phyloP scores from a whole-genome alignment of 2,113 vertebrate species.

The Labeo catla region DNA sequence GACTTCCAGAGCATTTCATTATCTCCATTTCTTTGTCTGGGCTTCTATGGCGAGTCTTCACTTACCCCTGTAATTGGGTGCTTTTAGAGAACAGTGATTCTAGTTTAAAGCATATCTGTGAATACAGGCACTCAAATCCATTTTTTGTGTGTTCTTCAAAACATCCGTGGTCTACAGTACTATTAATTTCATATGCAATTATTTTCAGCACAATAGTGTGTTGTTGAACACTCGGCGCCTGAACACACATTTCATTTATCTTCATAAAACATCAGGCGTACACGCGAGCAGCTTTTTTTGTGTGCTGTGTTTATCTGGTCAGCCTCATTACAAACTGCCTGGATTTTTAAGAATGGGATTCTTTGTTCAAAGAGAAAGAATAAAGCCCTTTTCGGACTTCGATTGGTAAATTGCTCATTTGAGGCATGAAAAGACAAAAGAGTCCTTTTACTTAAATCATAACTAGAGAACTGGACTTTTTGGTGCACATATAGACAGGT shows the following conservation, averaged over 20 bases:
- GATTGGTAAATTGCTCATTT: constrained; percentile 56
- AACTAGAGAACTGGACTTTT: constrained; percentile 58
- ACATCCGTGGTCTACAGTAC: not conserved
- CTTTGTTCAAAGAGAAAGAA: constrained; percentile 58
- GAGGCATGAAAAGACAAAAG: constrained; percentile 50
- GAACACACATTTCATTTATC: constrained; percentile 30
- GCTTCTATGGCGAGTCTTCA: constrained; percentile 7
- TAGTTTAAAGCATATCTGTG: constrained; percentile 17
- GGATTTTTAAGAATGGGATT: constrained; percentile 49
- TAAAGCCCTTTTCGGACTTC: constrained; percentile 50
- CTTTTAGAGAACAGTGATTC: constrained; percentile 29
- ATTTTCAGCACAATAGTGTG: constrained; percentile 35
- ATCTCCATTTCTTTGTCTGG: constrained; percentile 13
- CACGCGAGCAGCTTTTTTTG: constrained; percentile 46
- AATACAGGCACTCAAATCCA: constrained; percentile 9
- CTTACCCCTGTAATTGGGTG: constrained; percentile 20
- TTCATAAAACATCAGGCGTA: constrained; percentile 45
- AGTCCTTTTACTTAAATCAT: constrained; percentile 31
- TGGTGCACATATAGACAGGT: constrained; percentile 43
- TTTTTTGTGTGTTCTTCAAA: not conserved
- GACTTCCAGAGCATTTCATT: constrained; percentile 32
- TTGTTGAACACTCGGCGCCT: constrained; percentile 21
- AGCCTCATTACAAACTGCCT: constrained; percentile 47
- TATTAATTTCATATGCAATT: constrained; percentile 32
- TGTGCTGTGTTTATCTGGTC: constrained; percentile 54